Conservation (phyloP, 2,113 vertebrate genomes). For the Sterrhoptilus dennistouni region DNA sequence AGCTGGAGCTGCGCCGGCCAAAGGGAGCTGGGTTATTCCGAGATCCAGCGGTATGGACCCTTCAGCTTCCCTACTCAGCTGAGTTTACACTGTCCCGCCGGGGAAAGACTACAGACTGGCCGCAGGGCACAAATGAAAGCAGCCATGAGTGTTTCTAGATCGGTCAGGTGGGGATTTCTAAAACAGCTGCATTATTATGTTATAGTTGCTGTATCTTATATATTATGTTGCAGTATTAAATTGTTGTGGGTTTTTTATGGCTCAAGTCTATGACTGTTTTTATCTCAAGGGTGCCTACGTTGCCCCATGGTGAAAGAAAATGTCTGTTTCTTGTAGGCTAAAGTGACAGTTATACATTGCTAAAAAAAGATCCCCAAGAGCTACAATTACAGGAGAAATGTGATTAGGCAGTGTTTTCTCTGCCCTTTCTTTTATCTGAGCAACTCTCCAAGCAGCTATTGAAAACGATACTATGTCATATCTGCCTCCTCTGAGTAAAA, state of each 20-base stretch:
- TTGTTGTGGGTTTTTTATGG: not conserved
- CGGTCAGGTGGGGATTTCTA: not conserved
- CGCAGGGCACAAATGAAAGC: not conserved
- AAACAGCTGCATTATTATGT: not conserved
- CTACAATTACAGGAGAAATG: not conserved
- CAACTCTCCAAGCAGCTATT: not conserved
- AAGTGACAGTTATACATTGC: not conserved
- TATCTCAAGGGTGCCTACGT: not conserved
- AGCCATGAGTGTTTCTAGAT: not conserved
- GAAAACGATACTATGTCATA: not conserved
- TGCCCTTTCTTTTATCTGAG: not conserved
- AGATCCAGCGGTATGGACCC: accelerated
- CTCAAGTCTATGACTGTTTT: not conserved
- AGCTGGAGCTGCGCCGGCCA: not conserved
- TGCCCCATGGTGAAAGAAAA: not conserved
- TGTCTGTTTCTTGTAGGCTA: not conserved
- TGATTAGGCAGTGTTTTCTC: not conserved
- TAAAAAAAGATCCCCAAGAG: not conserved
- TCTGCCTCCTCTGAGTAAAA: not conserved
- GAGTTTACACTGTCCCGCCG: accelerated
- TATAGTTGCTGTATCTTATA: not conserved
- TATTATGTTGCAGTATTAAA: not conserved
- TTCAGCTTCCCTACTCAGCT: accelerated
- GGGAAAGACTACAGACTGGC: no score
- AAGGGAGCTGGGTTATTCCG: not conserved